Evolutionary conservation across 2,888 invertebrate species (phyloP), one percentile per base, ranked within the genome.

Genomic region (Lasiommata megera): DNA sequence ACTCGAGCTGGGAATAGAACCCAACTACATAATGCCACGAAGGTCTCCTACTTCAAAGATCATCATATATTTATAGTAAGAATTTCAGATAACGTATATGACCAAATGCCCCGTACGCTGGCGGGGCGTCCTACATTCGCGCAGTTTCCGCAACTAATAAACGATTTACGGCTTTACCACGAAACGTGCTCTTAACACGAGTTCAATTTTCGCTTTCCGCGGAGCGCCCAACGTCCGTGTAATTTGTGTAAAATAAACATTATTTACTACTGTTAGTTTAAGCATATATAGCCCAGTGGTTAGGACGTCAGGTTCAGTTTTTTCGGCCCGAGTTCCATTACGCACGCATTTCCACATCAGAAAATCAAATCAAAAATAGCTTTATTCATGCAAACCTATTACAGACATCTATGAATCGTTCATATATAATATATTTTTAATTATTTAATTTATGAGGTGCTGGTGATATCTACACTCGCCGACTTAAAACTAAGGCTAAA

Each of bases 161-260:
- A 68, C 65, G 59, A 69, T 70, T 71, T 69, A 72, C 67, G 55
- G 66, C 66, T 64, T 68, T 70, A 67, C 63, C 64, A 62, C 63
- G 71, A 70, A 71, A 63, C 62, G 63, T 62, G 66, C 61, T 61
- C 46, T 37, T 63, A 61, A 60, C 54, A 51, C 44, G 60, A 62
- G 62, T 60, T 61, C 60, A 61, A 68, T 63, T 65, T 61, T 57
- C 62, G 55, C 54, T 56, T 56, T 61, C 57, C 44, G 52, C 58
- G 17, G 46, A 47, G 44, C 41, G 38, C 8, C 17, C 12, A 28
- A 31, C 38, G 43, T 6, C 28, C 43, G 23, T 31, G 2, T 52
- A 31, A 43, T 41, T 52, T 52, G 51, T 37, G 11, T 38, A 28
- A 5, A 23, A 23, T 43, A 43, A 34, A 34, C 34, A 11, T 11